Percentiles rank a stretch among this genome's conserved stretches.
Evolutionary conservation across 2,888 invertebrate genomes (phyloP).

Genomic region (Xestia ashworthii): DNA sequence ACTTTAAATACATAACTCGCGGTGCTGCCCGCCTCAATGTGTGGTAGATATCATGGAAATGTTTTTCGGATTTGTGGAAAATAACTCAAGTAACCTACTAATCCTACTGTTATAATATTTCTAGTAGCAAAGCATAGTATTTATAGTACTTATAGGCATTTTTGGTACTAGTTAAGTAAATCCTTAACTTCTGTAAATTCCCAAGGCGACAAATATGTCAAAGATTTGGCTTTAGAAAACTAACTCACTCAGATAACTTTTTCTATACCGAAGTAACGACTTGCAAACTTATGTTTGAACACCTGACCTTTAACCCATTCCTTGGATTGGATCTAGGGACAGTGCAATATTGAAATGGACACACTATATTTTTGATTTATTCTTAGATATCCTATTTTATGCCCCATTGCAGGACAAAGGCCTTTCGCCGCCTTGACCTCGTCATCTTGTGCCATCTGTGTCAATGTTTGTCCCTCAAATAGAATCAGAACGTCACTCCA

Average conservation of each 20-base stretch:
- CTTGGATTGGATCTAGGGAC: not conserved
- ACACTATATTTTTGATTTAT: not conserved
- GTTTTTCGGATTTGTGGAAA: not conserved
- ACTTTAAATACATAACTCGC: conserved; percentile 32
- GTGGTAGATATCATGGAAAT: conserved; percentile 8
- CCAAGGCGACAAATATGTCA: not conserved
- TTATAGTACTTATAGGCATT: not conserved
- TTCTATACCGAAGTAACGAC: conserved; percentile 7
- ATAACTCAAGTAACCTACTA: not conserved
- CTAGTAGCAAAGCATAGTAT: not conserved
- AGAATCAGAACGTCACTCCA: not conserved
- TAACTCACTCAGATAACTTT: not conserved
- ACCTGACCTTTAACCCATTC: conserved; percentile 7
- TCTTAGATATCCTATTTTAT: not conserved
- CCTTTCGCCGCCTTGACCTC: not conserved
- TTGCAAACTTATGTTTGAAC: not conserved
- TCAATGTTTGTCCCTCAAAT: not conserved
- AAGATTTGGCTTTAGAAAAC: not conserved
- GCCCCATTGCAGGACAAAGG: not conserved
- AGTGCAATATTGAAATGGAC: not conserved
- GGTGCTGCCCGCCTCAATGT: conserved; percentile 4
- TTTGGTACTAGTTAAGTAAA: not conserved
- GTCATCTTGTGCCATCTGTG: not conserved
- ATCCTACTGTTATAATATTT: no score
- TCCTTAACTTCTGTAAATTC: not conserved